Evolutionary conservation across 2,113 vertebrate genomes (phyloP).

Genomic region (Esox niger): DNA sequence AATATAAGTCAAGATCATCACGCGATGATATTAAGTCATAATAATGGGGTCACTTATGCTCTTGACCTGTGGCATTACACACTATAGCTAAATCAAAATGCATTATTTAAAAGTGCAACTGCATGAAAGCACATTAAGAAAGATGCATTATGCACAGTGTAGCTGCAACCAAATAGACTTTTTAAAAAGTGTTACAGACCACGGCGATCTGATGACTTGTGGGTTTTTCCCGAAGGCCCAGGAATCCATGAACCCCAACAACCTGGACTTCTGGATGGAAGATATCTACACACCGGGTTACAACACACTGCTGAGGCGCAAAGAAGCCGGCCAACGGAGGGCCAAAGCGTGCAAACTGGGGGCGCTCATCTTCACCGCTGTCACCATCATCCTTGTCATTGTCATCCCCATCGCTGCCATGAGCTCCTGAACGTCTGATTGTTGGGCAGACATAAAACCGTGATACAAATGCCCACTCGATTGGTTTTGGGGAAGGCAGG

Average conservation of each 20-base stretch:
- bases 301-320: slow-evolving; percentile 85
- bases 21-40: too few relatives aligned
- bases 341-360: slow-evolving; percentile 88
- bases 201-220: too few relatives aligned
- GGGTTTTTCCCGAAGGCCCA: slow-evolving; percentile 71
- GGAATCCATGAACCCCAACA: slow-evolving; percentile 92
- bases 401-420: slow-evolving; percentile 90
- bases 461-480: not conserved
- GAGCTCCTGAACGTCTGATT: slow-evolving; percentile 69
- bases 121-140: too few relatives aligned
- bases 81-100: too few relatives aligned
- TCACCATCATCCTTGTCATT: slow-evolving; percentile 84
- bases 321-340: slow-evolving; percentile 84
- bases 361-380: slow-evolving; percentile 77
- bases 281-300: slow-evolving; percentile 92
- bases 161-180: too few relatives aligned
- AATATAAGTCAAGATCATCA: too few relatives aligned
- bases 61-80: too few relatives aligned
- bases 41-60: too few relatives aligned
- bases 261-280: slow-evolving; percentile 96
- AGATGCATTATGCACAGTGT: too few relatives aligned
- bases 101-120: too few relatives aligned
- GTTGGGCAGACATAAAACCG: not conserved
- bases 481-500: too few relatives aligned
- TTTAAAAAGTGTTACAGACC: too few relatives aligned